phyloP scores from a whole-genome alignment of 92 coral and sea anemone species.

The Plumapathes pennacea region DNA sequence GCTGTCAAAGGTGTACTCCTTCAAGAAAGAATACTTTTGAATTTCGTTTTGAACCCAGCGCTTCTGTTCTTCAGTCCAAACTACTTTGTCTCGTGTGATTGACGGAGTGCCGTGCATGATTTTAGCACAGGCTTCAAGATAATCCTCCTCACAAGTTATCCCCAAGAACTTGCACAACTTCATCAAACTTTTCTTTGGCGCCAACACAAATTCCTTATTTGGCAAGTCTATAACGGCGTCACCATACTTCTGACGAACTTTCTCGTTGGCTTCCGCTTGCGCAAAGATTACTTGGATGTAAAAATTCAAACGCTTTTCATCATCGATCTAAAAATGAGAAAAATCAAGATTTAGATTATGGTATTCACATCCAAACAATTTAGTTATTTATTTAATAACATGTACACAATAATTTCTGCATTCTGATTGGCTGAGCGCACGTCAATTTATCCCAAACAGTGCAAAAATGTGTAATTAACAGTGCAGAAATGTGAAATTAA shows the following conservation, averaged over 20 bases:
- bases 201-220: slow-evolving; percentile 22
- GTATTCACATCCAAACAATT: too few relatives aligned
- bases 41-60: slow-evolving; percentile 4
- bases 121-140: slow-evolving; percentile 6
- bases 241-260: slow-evolving; percentile 10
- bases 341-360: too few relatives aligned
- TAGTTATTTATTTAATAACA: too few relatives aligned
- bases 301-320: too few relatives aligned
- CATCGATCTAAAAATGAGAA: too few relatives aligned
- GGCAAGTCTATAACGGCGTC: slow-evolving; percentile 25
- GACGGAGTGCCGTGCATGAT: slow-evolving; percentile 27
- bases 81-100: slow-evolving; percentile 16
- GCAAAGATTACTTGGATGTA: too few relatives aligned
- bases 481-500: too few relatives aligned
- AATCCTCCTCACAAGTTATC: slow-evolving; percentile 17
- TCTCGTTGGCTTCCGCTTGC: slow-evolving; percentile 3
- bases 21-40: slow-evolving; percentile 7
- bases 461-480: too few relatives aligned
- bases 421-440: too few relatives aligned
- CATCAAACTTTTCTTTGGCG: slow-evolving; percentile 12
- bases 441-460: too few relatives aligned
- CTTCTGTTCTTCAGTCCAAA: slow-evolving; percentile 23
- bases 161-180: slow-evolving; percentile 22
- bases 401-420: too few relatives aligned
- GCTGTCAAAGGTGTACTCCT: slow-evolving; percentile 23